A percentile compares a stretch with the other conserved stretches of the same genome.
phyloP scores from a whole-genome alignment of 2,797 vertebrate genomes.

The Ctenopoma multispine region DNA sequence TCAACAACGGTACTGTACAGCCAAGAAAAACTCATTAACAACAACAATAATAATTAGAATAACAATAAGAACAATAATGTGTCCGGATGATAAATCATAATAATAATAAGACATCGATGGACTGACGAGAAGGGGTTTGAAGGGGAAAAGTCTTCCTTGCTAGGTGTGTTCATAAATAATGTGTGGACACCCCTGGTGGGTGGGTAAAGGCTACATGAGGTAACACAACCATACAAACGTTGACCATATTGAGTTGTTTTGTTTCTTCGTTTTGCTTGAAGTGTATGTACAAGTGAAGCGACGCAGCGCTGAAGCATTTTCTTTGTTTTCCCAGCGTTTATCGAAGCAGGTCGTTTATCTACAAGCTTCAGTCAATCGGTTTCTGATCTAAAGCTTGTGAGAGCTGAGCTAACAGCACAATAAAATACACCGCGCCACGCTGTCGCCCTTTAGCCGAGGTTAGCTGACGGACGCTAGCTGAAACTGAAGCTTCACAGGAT shows the following conservation, averaged over 20 bases:
- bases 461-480: constrained; percentile 20
- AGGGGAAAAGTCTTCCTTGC: constrained; percentile 79
- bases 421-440: not conserved
- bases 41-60: constrained; percentile 84
- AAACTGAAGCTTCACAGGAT: constrained; percentile 14
- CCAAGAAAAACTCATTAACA: constrained; percentile 85
- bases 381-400: not conserved
- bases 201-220: constrained; percentile 80
- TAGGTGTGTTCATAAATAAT: constrained; percentile 91
- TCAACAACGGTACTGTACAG: constrained; percentile 92
- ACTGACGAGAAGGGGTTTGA: constrained; percentile 69
- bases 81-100: constrained; percentile 79
- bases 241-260: constrained; percentile 40
- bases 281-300: constrained; percentile 75
- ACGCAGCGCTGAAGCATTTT: not conserved
- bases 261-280: constrained; percentile 41
- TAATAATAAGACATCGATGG: constrained; percentile 70
- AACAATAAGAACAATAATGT: constrained; percentile 82
- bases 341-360: constrained; percentile 4
- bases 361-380: constrained; percentile 7
- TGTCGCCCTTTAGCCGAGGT: not conserved
- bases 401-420: not conserved
- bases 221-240: constrained; percentile 83
- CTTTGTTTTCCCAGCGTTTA: not conserved
- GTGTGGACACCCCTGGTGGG: constrained; percentile 65